Base-by-base conservation (phyloP, 1,140 invertebrate species). In the Eufriesea mexicana region DNA sequence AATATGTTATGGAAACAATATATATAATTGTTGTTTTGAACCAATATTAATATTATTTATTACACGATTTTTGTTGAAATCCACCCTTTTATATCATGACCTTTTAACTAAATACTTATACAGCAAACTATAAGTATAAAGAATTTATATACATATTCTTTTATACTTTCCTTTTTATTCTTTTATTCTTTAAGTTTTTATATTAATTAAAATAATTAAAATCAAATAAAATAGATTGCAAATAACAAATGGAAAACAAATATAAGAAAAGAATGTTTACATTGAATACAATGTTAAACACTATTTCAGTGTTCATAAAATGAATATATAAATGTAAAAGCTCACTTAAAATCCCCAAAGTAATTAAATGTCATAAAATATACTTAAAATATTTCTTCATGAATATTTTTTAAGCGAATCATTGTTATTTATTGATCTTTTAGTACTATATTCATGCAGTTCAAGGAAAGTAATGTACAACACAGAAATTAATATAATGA, bases 21-120 rank as follows among this genome's bases (percentile, higher is more conserved):
- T 76, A 82, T 55, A 54, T 76, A 77, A 80, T 80, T 61, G 20
- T 86, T 82, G 0, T 35, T 80, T 25, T 77, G 55, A 45, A 77
- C 42, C 1, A 14, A 28, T 61, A 61, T 70, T 45, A 73, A 72
- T 42, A 42, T 62, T 79, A 62, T 54, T 72, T 80, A 62, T 64
- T 74, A 20, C 4, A 64, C 35, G 20, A 51, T 74, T 74, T 20
- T 74, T 79, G 10, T 71, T 49, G 1, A 47, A 42, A 70, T 49
- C 42, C 25, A 23, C n/a, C 54, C 25, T 49, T 71, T 71, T 68
- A 14, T 55, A 6, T 45, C 0, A 23, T n/a, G 5, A 25, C 0
- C 23, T 59, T 28, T 45, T 25, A 25, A 7, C 14, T 62, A 51
- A 51, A 76, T 25, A 42, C 42, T n/a, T 42, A 9, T 4, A 42